phyloP scores from a whole-genome alignment of 2,888 invertebrate species.

The Choristoneura rosaceana region DNA sequence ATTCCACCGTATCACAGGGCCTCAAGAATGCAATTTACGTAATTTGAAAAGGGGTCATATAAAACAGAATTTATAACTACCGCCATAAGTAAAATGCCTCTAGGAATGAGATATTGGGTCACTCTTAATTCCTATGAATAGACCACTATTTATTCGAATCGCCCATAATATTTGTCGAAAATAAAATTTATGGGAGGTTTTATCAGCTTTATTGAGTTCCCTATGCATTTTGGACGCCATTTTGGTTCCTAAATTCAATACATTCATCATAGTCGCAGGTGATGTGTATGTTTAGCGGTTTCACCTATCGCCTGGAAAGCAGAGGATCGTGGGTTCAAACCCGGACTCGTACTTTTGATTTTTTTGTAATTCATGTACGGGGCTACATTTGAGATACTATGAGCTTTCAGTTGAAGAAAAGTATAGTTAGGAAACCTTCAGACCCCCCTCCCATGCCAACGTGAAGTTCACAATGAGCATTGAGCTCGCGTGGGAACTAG shows the following conservation, averaged over 20 bases:
- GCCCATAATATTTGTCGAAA: conserved; percentile 37
- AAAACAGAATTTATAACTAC: conserved; percentile 43
- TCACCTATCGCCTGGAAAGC: no score
- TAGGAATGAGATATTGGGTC: conserved; percentile 43
- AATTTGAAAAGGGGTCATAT: conserved; percentile 23
- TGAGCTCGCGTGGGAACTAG: no score
- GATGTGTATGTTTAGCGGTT: no score
- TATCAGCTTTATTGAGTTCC: conserved; percentile 22
- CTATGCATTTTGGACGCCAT: conserved; percentile 7
- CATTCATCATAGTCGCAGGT: background rate
- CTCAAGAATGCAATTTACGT: background rate
- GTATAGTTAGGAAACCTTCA: no score
- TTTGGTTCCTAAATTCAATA: background rate
- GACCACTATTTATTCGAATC: conserved; percentile 36
- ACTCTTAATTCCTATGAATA: conserved; percentile 42
- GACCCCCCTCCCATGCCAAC: no score
- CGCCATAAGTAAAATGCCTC: conserved; percentile 41
- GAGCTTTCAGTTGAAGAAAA: no score
- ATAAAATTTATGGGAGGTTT: conserved; percentile 34
- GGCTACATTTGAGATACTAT: no score
- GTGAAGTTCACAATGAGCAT: no score
- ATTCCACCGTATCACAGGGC: background rate
- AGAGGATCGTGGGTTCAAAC: no score
- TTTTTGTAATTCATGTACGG: no score
- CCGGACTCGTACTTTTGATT: no score